Base-by-base conservation (phyloP, 2,888 invertebrate species). In the Erebia palarica region DNA sequence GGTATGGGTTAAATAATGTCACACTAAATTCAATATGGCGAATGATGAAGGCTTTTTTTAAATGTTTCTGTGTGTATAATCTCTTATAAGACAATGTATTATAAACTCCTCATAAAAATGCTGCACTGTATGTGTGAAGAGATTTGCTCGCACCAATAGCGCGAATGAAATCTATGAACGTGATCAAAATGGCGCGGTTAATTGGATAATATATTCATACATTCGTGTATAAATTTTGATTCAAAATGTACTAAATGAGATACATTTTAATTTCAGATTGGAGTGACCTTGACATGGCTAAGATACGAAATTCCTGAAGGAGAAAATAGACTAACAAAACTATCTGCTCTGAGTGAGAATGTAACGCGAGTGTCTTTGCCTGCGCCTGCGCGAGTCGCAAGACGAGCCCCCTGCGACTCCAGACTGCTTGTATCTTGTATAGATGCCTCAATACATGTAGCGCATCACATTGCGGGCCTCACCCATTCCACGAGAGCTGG, bases 361-460 rank as follows among this genome's bases (percentile, higher is more conserved):
- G 97, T 42, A 42, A 74, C 57, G 65, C 75, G 94, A 96, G 65
- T 88, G 96, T 78, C 95, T 95, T 82, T 65, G 36, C 75, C 78
- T 0, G 76, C 78, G 1, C 95, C 97, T 68, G 95, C 96, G 36
- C 90, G 97, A 5, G 67, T 74, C 3, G 76, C 75, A 94, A 96
- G 65, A 86, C 96, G 78, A 95, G 96, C 83, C 1, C 71, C 73
- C 0, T 76, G 76, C 63, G 76, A 74, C 27, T 14, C 86, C 77
- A 75, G 96, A 79, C 89, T 98, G 10, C 89, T 98, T 42, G 87
- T 97, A 60, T 97, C 97, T 10, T 98, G 98, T 81, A 96, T 97
- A 65, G 98, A 98, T 90, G 97, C 97, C 7, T 96, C 97, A 3
- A 88, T 98, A 74, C 96, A 96, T 57, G 89, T 98, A 36, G 95